phyloP scores from a whole-genome alignment of 1,140 invertebrate species.

The Dendroctonus ponderosae region DNA sequence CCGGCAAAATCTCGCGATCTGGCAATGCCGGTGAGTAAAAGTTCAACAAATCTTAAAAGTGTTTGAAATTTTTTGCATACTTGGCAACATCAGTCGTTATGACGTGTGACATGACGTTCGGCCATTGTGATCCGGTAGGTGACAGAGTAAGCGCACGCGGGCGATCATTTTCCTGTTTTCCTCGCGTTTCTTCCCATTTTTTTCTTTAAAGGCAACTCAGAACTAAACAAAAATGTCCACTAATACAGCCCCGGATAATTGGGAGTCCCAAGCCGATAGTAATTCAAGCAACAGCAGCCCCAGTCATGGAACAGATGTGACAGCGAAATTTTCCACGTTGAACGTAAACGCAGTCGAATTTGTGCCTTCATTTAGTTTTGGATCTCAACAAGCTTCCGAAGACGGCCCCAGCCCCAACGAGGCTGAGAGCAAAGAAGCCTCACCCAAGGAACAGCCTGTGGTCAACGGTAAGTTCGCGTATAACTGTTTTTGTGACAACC shows the following conservation, averaged over 20 bases:
- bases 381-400: conserved; percentile 54
- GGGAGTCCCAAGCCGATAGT: conserved; percentile 74
- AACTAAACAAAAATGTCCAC: conserved; percentile 59
- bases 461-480: conserved; percentile 54
- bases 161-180: conserved; percentile 37
- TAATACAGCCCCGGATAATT: conserved; percentile 74
- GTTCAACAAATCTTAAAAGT: no score
- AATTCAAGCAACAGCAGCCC: conserved; percentile 61
- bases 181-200: conserved; percentile 35
- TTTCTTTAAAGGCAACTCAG: conserved; percentile 45
- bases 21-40: no score
- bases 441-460: conserved; percentile 57
- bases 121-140: conserved; percentile 62
- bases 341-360: conserved; percentile 96
- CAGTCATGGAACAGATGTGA: conserved; percentile 66
- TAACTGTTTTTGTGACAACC: conserved; percentile 20
- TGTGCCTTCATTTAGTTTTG: conserved; percentile 85
- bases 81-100: no score
- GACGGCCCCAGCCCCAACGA: conserved; percentile 55
- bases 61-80: no score
- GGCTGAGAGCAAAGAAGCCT: conserved; percentile 54
- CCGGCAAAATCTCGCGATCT: no score
- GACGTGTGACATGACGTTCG: conserved; percentile 39
- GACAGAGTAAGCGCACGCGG: conserved; percentile 59
- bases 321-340: conserved; percentile 85